phyloP scores from a whole-genome alignment of 2,797 vertebrate genomes.

The Salarias fasciatus region DNA sequence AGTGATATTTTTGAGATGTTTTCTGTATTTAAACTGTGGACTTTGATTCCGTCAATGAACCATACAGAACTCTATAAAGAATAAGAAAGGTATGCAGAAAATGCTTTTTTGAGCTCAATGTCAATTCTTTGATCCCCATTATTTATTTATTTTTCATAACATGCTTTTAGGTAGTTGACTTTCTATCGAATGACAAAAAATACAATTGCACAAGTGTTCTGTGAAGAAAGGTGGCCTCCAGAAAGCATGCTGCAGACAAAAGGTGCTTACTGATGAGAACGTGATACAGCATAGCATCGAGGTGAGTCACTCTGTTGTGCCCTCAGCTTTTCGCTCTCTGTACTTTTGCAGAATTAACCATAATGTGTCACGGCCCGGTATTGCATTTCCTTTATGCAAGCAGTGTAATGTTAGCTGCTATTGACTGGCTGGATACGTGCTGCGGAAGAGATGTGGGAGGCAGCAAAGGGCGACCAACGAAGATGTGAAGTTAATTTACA shows the following conservation, averaged over 20 bases:
- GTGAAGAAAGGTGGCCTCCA: no score
- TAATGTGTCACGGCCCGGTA: conserved; percentile 52
- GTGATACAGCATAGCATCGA: conserved; percentile 43
- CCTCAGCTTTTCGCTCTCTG: conserved; percentile 18
- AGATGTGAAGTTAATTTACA: conserved; percentile 9
- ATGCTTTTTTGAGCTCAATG: no score
- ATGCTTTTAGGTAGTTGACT: no score
- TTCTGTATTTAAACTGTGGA: no score
- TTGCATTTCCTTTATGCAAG: conserved; percentile 77
- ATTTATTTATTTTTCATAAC: no score
- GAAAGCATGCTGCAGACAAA: conserved; percentile 2
- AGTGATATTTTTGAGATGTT: no score
- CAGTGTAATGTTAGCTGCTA: conserved; percentile 59
- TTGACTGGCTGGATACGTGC: conserved; percentile 39
- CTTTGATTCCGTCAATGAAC: no score
- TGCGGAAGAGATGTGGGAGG: conserved; percentile 10
- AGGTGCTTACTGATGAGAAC: conserved; percentile 67
- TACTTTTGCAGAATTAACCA: conserved; percentile 61
- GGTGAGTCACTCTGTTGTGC: conserved; percentile 37
- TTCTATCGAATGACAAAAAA: no score
- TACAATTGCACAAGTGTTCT: no score
- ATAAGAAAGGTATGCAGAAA: no score
- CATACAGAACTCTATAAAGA: no score
- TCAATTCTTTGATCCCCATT: no score
- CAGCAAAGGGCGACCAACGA: conserved; percentile 7